Base-by-base conservation (phyloP, 1,140 invertebrate genomes). In the Euura lappo region DNA sequence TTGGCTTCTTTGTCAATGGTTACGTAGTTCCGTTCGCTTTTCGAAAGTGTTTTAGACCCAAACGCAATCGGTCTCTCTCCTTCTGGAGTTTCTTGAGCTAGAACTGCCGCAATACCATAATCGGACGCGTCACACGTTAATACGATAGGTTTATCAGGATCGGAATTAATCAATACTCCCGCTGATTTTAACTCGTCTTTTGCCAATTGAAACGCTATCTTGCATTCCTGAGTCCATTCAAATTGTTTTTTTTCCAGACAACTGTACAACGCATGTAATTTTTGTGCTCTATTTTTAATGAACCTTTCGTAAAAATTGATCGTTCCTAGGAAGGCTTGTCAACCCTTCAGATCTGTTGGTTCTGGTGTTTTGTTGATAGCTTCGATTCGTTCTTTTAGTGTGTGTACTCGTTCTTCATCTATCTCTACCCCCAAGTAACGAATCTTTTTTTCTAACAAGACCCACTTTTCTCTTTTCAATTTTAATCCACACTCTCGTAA, bases 1-100 rank as follows among this genome's bases (percentile, higher is more conserved):
- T 89, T 72, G 13, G 84, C 84, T 79, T 91, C 89, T 74, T 86
- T 88, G 71, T 91, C 85, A 42, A 89, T 84, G 71, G 86, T 85
- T n/a, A 82, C 72, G 72, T 91, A 90, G 73, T 86, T 89, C 74
- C 28, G 65, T 65, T 72, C 81, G 65, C 72, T 65, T 45, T 67
- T 6, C 28, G 47, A 76, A 13, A 86, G 71, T 1, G 78, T 74
- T 67, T 79, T 66, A 42, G 82, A 84, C 10, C 72, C 77, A 73
- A 74, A 83, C 3, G 76, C 76, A 66, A 79, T 73, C 10, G 72
- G 76, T 28, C 71, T 51, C n/a, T 71, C 70, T 44, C 47, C 47
- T 47, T 71, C 47, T 6, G 44, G 44, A 13, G 70, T n/a, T n/a
- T n/a, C n/a, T n/a, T n/a, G n/a, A n/a, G n/a, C n/a, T n/a, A n/a